Base-by-base conservation (phyloP, 1,140 invertebrate genomes). In the Liolophura sinensis region DNA sequence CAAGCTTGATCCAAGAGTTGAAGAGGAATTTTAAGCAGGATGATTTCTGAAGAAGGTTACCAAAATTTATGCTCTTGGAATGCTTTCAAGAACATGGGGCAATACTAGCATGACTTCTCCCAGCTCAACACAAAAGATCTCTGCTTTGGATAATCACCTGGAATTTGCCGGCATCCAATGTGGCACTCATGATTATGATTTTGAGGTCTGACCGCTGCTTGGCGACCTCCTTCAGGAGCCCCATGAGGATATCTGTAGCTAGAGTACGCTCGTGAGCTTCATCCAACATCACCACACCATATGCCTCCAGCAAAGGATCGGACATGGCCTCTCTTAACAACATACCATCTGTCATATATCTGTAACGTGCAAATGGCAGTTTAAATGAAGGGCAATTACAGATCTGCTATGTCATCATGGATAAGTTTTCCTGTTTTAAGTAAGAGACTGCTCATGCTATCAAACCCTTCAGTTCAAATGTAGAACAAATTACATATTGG, bases 261-360 rank as follows among this genome's bases (percentile, higher is more conserved):
- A 99, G 85, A 0, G 98, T 99, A 75, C 96, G 89, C 88, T 99
- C 98, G 83, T 99, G 98, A 82, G 98, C 98, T 84, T 99, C 98
- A 81, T 99, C 98, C 31, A 99, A 89, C 48, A 99, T 85, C 64
- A 99, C 94, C 22, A 89, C 87, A 82, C 96, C 93, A 85, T 99
- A 99, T 59, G 92, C 91, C 77, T 99, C 96, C 20, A 99, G 84
- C 89, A 99, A 93, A 0, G 97, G 97, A 86, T 99, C 97, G 6
- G 95, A 97, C 97, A 99, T 99, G 0, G 95, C 97, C 87, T 99
- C 98, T 64, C 98, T 87, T 25, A 99, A 86, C 79, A 99, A 89
- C 97, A 99, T 99, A 95, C 98, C 98, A 82, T 99, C 97, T 15
- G 97, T 99, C 93, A 99, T 97, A 82, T 99, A 99, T 79, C 90